Percentiles rank a stretch among this genome's conserved stretches.
Evolutionary conservation across 2,888 invertebrate species (phyloP).

Genomic region (Leucophenga maculata): DNA sequence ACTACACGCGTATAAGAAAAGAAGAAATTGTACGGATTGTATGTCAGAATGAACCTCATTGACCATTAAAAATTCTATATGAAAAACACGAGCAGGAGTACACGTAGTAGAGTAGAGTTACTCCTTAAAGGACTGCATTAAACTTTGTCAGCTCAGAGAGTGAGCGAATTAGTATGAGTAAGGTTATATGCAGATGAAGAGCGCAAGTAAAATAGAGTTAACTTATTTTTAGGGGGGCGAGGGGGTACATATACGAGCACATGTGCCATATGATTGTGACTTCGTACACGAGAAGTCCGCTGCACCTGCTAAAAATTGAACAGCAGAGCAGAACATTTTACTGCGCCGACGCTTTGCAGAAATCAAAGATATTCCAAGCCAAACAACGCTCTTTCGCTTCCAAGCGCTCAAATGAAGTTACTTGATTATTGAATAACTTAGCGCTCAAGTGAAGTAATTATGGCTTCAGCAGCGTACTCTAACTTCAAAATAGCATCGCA

Average conservation of each 20-base stretch:
- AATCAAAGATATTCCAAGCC: background rate
- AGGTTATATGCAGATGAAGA: no score
- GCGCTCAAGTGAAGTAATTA: background rate
- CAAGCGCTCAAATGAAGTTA: slow-evolving; percentile 13
- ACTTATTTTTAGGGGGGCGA: background rate
- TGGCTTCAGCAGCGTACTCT: background rate
- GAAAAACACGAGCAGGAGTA: no score
- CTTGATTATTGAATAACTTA: slow-evolving; percentile 3
- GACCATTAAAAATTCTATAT: background rate
- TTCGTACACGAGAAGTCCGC: background rate
- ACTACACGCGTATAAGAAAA: background rate
- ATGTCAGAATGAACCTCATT: background rate
- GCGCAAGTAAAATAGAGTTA: background rate
- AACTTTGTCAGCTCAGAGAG: background rate
- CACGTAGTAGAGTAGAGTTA: no score
- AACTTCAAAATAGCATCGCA: background rate
- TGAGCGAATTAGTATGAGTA: no score
- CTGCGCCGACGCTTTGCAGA: slow-evolving; percentile 15
- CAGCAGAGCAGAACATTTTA: background rate
- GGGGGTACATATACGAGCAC: no score
- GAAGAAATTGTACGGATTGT: background rate
- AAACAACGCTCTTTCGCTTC: background rate
- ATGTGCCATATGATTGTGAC: slow-evolving; percentile 9
- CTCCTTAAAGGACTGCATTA: background rate
- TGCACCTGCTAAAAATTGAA: background rate